phyloP scores from a whole-genome alignment of 2,888 invertebrate species.

The Eupithecia pulchellata region DNA sequence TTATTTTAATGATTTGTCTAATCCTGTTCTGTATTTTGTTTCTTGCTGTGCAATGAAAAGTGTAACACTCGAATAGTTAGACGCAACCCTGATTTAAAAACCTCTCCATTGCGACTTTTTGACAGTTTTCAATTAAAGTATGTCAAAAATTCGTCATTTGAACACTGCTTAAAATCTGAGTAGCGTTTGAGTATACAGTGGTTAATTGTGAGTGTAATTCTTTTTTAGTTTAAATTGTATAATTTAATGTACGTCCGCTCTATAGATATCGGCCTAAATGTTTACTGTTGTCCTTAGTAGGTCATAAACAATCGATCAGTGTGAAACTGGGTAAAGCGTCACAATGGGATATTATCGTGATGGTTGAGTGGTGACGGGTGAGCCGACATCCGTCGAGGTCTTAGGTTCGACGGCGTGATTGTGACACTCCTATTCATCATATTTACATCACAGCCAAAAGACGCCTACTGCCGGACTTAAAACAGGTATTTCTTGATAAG shows the following conservation, averaged over 20 bases:
- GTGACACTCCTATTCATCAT: too few relatives aligned
- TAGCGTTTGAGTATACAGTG: too few relatives aligned
- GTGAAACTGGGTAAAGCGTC: conserved; percentile 11
- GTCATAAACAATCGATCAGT: conserved; percentile 27
- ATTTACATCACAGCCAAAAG: not conserved
- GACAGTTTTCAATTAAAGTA: too few relatives aligned
- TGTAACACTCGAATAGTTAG: too few relatives aligned
- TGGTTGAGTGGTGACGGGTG: conserved; percentile 2
- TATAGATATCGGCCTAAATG: conserved; percentile 15
- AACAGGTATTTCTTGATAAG: too few relatives aligned
- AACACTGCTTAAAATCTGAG: too few relatives aligned
- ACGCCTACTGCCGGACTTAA: not conserved
- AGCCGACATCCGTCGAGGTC: conserved; percentile 1
- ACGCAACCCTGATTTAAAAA: too few relatives aligned
- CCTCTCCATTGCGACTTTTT: too few relatives aligned
- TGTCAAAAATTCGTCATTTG: too few relatives aligned
- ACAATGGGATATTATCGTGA: conserved; percentile 25
- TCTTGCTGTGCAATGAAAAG: not conserved
- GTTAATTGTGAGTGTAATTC: too few relatives aligned
- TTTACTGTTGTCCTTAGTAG: conserved; percentile 25
- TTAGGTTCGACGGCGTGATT: conserved; percentile 7
- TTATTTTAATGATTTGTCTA: not conserved
- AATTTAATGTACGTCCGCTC: not conserved
- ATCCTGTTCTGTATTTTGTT: not conserved
- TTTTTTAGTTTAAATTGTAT: not conserved